A percentile compares a stretch with the other conserved stretches of the same genome.
Evolutionary conservation across 2,888 invertebrate species (phyloP).

Genomic region (Caenorhabditis panamensis): DNA sequence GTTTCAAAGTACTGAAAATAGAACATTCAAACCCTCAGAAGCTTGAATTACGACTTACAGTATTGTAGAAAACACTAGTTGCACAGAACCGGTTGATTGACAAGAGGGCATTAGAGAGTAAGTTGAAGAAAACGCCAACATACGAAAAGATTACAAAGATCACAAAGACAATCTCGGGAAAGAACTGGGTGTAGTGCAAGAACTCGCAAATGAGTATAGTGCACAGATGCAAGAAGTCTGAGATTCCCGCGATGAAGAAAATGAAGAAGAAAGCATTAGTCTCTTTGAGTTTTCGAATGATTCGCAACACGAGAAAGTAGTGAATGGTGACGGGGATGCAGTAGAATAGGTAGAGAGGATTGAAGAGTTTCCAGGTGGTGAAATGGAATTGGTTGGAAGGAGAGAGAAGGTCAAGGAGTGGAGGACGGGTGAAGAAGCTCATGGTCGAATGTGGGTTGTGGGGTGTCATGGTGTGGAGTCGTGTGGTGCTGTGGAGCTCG

Average conservation of each 20-base stretch:
- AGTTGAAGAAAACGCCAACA: conserved; percentile 50
- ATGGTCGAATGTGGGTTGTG: too few species aligned
- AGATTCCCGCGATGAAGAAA: conserved; percentile 25
- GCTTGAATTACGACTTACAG: too few species aligned
- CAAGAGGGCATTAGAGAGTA: conserved; percentile 19
- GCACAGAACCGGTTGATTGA: conserved; percentile 39
- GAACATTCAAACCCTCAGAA: background rate
- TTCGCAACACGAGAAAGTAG: conserved; percentile 17
- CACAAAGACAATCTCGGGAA: conserved; percentile 18
- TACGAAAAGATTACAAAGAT: conserved; percentile 21
- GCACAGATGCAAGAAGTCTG: conserved; percentile 22
- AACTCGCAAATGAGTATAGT: conserved; percentile 28
- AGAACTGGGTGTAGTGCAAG: conserved; percentile 16
- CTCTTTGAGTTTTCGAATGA: conserved; percentile 25
- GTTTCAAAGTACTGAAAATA: conserved; percentile 31
- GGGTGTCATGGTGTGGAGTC: too few species aligned
- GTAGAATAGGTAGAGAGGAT: conserved; percentile 31
- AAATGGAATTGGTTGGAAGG: conserved; percentile 5
- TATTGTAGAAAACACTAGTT: conserved; percentile 40
- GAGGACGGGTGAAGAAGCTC: background rate
- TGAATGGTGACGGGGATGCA: conserved; percentile 39
- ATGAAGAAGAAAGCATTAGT: conserved; percentile 25
- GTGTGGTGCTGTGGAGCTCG: too few species aligned
- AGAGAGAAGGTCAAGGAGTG: background rate
- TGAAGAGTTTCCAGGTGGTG: conserved; percentile 43